phyloP scores from a whole-genome alignment of 2,888 invertebrate species.

The Bursaphelenchus okinawaensis region DNA sequence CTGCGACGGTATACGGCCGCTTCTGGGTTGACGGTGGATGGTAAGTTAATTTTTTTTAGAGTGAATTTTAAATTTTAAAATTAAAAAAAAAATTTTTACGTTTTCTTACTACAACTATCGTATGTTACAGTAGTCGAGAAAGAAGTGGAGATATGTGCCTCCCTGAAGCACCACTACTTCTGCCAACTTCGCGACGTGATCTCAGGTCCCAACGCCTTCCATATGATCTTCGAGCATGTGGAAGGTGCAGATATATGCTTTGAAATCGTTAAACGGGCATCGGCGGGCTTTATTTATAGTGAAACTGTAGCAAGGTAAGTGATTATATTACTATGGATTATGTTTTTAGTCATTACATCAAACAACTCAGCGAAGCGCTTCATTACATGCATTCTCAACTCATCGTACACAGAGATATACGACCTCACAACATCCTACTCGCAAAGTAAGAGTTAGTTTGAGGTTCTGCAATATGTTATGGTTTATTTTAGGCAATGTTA shows the following conservation, averaged over 20 bases:
- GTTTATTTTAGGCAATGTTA: too few species aligned
- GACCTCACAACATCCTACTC: constrained; percentile 90
- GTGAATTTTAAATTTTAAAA: background rate
- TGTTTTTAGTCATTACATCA: constrained; percentile 85
- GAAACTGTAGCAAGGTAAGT: constrained; percentile 92
- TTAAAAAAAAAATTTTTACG: background rate
- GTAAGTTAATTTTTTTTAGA: constrained; percentile 62
- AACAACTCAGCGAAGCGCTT: constrained; percentile 90
- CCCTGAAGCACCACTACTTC: constrained; percentile 97
- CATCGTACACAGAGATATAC: constrained; percentile 92
- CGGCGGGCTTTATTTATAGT: constrained; percentile 95
- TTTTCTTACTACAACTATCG: too few species aligned
- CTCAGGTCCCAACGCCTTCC: constrained; percentile 30
- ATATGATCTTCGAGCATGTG: constrained; percentile 66
- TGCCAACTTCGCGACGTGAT: constrained; percentile 80
- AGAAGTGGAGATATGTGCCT: constrained; percentile 89
- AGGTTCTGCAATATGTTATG: too few species aligned
- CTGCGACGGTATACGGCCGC: constrained; percentile 94
- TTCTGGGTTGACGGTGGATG: constrained; percentile 90
- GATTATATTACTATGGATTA: constrained; percentile 3
- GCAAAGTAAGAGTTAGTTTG: constrained; percentile 70
- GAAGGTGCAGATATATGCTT: constrained; percentile 97
- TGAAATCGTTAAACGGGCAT: constrained; percentile 69
- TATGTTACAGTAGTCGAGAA: constrained; percentile 71
- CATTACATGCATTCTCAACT: constrained; percentile 96